phyloP scores from a whole-genome alignment of 2,888 invertebrate species.

The Invenusta paracnida region DNA sequence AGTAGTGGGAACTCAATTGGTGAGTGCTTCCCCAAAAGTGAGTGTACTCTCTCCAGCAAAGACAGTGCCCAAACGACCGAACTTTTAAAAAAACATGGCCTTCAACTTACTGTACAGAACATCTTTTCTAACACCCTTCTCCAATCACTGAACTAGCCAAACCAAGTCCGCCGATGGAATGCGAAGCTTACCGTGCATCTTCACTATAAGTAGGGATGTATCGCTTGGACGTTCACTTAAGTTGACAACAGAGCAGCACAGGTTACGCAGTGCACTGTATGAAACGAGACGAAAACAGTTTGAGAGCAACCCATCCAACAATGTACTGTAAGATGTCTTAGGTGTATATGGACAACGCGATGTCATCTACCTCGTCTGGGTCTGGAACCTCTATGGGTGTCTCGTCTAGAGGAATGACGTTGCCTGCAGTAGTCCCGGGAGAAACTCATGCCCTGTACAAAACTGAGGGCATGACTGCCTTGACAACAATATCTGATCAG shows the following conservation, averaged over 20 bases:
- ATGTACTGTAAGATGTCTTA: background rate
- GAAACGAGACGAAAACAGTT: background rate
- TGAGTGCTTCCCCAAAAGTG: background rate
- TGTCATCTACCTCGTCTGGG: background rate
- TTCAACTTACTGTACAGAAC: background rate
- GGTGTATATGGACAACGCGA: background rate
- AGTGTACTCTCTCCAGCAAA: too few species aligned
- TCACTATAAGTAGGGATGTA: background rate
- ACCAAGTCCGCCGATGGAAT: background rate
- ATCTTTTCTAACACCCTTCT: background rate
- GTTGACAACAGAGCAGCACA: background rate
- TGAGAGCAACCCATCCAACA: background rate
- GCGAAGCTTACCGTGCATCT: background rate
- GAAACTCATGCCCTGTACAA: background rate
- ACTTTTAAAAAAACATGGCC: background rate
- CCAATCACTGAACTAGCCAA: background rate
- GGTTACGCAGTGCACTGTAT: background rate
- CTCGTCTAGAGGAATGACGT: background rate
- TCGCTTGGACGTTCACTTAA: background rate
- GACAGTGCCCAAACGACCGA: too few species aligned
- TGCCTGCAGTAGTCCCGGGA: background rate
- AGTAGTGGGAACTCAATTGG: background rate
- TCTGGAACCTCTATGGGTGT: background rate
- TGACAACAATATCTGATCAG: background rate
- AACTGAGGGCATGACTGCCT: background rate